Conservation (phyloP, 2,888 invertebrate species). For the Drosophila buzzatii region DNA sequence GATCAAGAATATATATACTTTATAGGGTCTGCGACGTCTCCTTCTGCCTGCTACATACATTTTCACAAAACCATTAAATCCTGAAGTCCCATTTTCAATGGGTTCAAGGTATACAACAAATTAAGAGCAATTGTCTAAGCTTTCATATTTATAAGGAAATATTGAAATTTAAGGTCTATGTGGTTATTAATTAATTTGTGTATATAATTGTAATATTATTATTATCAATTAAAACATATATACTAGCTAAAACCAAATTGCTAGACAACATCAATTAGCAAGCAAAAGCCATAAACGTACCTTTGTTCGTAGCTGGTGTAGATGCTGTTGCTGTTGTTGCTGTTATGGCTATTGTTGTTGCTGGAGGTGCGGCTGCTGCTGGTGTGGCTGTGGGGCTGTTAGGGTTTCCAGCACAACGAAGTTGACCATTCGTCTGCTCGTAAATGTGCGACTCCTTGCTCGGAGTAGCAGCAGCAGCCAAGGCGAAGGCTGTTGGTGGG, state of each 20-base stretch:
- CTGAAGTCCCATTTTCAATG: too few relatives aligned
- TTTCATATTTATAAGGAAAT: not conserved
- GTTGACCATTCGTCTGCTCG: conserved; percentile 65
- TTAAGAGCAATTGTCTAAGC: too few relatives aligned
- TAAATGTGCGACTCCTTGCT: conserved; percentile 69
- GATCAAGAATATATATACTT: too few relatives aligned
- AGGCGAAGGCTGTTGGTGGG: conserved; percentile 10
- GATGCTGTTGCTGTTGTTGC: conserved; percentile 10
- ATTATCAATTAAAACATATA: not conserved
- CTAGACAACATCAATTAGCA: conserved; percentile 36
- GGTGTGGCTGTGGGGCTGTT: conserved; percentile 34
- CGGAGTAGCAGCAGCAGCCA: conserved; percentile 3
- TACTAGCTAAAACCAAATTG: not conserved
- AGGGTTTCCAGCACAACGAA: conserved; percentile 52
- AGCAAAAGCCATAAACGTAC: conserved; percentile 53
- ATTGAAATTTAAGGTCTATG: not conserved
- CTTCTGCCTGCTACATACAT: too few relatives aligned
- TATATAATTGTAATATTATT: not conserved
- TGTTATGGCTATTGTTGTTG: conserved; percentile 13
- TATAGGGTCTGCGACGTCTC: too few relatives aligned
- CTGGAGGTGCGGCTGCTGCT: conserved; percentile 20
- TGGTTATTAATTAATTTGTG: not conserved
- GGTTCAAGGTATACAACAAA: too few relatives aligned
- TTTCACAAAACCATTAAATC: too few relatives aligned
- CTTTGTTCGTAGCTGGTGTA: conserved; percentile 55